Percentiles rank a stretch among this genome's conserved stretches.
Conservation (phyloP, 2,888 invertebrate genomes). For the Cyaniris semiargus region DNA sequence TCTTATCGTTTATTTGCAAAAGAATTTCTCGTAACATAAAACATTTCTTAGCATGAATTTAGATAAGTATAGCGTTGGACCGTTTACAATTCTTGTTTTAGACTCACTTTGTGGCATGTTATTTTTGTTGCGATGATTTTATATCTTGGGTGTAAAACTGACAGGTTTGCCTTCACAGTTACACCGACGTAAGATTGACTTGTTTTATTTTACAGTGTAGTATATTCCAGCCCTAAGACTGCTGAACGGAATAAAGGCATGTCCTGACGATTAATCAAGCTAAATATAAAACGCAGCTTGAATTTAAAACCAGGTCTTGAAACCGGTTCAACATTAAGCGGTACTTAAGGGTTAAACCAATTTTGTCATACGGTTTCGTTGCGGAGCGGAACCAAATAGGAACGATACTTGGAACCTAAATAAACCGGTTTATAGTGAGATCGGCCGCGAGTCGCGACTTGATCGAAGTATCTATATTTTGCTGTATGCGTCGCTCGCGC, state of each 20-base stretch:
- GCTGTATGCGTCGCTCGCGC: too few species aligned
- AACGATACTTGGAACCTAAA: too few species aligned
- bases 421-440: too few species aligned
- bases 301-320: too few species aligned
- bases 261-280: not conserved
- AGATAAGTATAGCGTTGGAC: slow-evolving; percentile 16
- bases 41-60: slow-evolving; percentile 24
- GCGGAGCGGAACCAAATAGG: too few species aligned
- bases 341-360: too few species aligned
- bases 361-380: too few species aligned
- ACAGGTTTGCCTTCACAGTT: not conserved
- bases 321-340: too few species aligned
- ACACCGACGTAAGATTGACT: not conserved
- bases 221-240: not conserved
- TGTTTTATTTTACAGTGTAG: not conserved
- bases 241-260: not conserved
- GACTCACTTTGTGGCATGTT: not conserved
- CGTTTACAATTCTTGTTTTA: not conserved
- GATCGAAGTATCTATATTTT: too few species aligned
- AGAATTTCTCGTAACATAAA: slow-evolving; percentile 23
- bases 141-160: not conserved
- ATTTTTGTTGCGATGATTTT: not conserved
- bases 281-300: not conserved
- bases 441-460: too few species aligned
- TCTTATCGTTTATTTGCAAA: slow-evolving; percentile 31